Evolutionary conservation across 1,140 invertebrate genomes (phyloP).

Genomic region (Drosophila sulfurigaster): DNA sequence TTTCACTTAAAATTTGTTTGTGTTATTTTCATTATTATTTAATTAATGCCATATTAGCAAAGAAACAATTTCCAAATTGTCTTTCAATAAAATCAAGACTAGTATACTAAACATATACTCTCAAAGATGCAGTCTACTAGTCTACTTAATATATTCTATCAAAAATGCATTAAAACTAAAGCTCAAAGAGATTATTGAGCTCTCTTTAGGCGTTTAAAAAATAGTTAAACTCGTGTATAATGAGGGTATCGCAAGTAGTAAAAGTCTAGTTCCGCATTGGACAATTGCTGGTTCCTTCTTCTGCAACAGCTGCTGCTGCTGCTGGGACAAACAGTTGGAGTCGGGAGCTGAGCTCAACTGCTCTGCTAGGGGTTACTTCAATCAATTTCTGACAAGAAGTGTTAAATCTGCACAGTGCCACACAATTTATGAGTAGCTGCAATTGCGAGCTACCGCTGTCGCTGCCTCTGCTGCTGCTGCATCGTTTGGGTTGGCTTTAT

Average conservation of each 20-base stretch:
- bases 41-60: too few relatives aligned
- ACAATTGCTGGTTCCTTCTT: constrained; percentile 79
- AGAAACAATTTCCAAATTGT: too few relatives aligned
- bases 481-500: constrained; percentile 60
- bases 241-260: constrained; percentile 24
- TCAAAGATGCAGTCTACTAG: too few relatives aligned
- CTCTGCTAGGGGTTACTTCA: constrained; percentile 79
- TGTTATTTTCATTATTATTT: too few relatives aligned
- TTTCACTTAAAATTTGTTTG: too few relatives aligned
- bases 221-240: neutral
- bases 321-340: constrained; percentile 3
- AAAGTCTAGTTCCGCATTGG: constrained; percentile 74
- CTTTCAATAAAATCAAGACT: neutral
- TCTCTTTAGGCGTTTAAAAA: neutral
- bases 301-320: constrained; percentile 21
- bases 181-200: neutral
- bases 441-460: constrained; percentile 33
- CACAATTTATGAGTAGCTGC: constrained; percentile 54
- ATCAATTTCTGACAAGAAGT: constrained; percentile 84
- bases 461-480: constrained; percentile 24
- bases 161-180: too few relatives aligned
- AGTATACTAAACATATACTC: neutral
- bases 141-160: too few relatives aligned
- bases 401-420: constrained; percentile 78
- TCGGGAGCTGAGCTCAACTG: constrained; percentile 47